phyloP scores from a whole-genome alignment of 2,113 vertebrate genomes.

The Grallaria varia region DNA sequence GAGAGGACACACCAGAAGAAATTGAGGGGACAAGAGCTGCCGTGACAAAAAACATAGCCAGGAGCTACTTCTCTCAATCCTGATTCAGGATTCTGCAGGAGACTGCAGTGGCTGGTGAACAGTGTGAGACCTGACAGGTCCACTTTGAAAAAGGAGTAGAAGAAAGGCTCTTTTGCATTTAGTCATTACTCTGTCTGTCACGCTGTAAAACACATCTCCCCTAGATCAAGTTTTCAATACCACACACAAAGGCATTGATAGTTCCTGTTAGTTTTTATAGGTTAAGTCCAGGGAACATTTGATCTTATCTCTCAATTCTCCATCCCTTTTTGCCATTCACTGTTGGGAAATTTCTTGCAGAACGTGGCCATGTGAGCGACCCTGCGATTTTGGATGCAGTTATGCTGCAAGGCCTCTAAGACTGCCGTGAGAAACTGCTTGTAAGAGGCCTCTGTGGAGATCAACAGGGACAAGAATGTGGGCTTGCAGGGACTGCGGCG shows the following conservation, averaged over 20 bases:
- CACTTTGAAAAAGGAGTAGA: background rate
- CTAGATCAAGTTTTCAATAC: constrained; percentile 31
- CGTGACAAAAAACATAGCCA: background rate
- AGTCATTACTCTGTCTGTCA: background rate
- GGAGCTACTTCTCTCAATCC: background rate
- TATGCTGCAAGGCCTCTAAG: too few relatives aligned
- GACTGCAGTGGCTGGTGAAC: background rate
- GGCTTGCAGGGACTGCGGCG: too few relatives aligned
- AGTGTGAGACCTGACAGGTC: background rate
- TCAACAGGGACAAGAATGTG: too few relatives aligned
- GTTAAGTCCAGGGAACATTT: constrained; percentile 31
- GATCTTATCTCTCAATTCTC: constrained; percentile 13
- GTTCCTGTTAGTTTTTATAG: constrained; percentile 45
- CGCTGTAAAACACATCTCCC: background rate
- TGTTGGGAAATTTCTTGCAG: too few relatives aligned
- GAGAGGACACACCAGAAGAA: background rate
- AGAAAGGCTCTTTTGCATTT: background rate
- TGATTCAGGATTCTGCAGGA: background rate
- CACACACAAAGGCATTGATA: constrained; percentile 29
- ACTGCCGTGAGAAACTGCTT: too few relatives aligned
- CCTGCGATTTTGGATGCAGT: too few relatives aligned
- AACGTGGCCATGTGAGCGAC: too few relatives aligned
- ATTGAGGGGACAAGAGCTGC: background rate
- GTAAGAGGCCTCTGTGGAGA: too few relatives aligned
- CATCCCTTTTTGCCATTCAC: background rate